Conservation (phyloP, 92 coral and sea anemone species). For the Pocillopora grandis region DNA sequence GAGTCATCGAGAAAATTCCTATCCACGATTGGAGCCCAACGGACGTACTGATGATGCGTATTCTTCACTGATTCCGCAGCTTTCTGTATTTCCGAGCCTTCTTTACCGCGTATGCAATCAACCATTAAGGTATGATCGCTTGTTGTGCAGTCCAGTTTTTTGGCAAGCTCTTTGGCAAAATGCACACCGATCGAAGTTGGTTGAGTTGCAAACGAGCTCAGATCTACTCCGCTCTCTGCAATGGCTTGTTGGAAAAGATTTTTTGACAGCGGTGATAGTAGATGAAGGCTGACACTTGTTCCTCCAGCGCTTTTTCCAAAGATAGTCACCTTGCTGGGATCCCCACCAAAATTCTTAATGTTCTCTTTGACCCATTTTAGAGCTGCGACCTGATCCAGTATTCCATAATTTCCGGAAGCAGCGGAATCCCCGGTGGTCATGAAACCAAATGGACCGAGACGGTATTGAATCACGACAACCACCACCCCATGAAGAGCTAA, state of each 20-base stretch:
- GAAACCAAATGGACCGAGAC: slow-evolving; percentile 61
- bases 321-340: slow-evolving; percentile 62
- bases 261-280: slow-evolving; percentile 66
- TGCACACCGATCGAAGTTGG: slow-evolving; percentile 17
- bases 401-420: slow-evolving; percentile 68
- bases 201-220: slow-evolving; percentile 47
- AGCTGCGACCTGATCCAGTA: slow-evolving; percentile 83
- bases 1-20: slow-evolving; percentile 41
- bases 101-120: slow-evolving; percentile 34
- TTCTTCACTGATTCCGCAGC: neutral
- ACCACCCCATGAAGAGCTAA: slow-evolving; percentile 58
- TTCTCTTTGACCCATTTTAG: slow-evolving; percentile 75
- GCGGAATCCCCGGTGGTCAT: slow-evolving; percentile 59
- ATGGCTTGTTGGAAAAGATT: slow-evolving; percentile 75
- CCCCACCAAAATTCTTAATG: slow-evolving; percentile 57
- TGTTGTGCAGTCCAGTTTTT: slow-evolving; percentile 32
- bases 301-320: slow-evolving; percentile 88
- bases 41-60: neutral
- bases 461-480: slow-evolving; percentile 58
- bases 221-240: slow-evolving; percentile 67
- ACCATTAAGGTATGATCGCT: slow-evolving; percentile 27
- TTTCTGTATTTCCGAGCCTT: slow-evolving; percentile 32
- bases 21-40: slow-evolving; percentile 61
- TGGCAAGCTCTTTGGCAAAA: slow-evolving; percentile 39
- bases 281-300: slow-evolving; percentile 72